These are phyloP conservation scores for Zaprionus obscuricornis DNA, from an alignment of 2,888 invertebrate genomes.

Conservation along the genomic window DNA sequence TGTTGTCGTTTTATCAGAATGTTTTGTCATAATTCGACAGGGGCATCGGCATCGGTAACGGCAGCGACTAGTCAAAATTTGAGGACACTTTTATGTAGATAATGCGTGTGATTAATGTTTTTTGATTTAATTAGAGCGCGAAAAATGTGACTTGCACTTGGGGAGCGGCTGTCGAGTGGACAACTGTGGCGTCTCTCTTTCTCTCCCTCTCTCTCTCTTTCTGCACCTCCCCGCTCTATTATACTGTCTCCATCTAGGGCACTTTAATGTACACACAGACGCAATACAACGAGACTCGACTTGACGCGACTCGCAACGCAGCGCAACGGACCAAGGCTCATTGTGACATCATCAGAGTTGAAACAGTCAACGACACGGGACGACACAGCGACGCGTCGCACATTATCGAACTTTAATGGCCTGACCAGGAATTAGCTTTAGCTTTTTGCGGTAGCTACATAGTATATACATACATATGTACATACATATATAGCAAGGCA, in stretches of 20 bases:
- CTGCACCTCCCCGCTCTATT: too few relatives aligned
- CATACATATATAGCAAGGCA: background rate
- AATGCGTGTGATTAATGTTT: conserved; percentile 62
- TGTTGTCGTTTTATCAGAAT: conserved; percentile 46
- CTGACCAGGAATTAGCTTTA: conserved; percentile 71
- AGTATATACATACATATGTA: background rate
- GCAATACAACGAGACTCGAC: too few relatives aligned
- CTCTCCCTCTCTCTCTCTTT: too few relatives aligned
- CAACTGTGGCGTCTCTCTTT: background rate
- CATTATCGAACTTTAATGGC: conserved; percentile 78
- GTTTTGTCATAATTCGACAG: too few relatives aligned
- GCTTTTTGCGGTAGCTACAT: conserved; percentile 42
- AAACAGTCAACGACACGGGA: conserved; percentile 74
- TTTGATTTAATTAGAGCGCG: conserved; percentile 67
- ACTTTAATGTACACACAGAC: conserved; percentile 46
- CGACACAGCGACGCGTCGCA: conserved; percentile 53
- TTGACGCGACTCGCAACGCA: too few relatives aligned
- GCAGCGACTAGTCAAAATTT: conserved; percentile 38
- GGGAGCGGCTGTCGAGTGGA: conserved; percentile 9
- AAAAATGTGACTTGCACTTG: conserved; percentile 30
- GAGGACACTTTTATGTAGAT: conserved; percentile 49
- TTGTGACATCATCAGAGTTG: conserved; percentile 69
- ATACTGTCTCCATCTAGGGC: conserved; percentile 20
- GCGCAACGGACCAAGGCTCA: conserved; percentile 57
- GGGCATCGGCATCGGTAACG: conserved; percentile 22